Conservation (phyloP, 2,888 invertebrate genomes). For the Polymixis lichenea region DNA sequence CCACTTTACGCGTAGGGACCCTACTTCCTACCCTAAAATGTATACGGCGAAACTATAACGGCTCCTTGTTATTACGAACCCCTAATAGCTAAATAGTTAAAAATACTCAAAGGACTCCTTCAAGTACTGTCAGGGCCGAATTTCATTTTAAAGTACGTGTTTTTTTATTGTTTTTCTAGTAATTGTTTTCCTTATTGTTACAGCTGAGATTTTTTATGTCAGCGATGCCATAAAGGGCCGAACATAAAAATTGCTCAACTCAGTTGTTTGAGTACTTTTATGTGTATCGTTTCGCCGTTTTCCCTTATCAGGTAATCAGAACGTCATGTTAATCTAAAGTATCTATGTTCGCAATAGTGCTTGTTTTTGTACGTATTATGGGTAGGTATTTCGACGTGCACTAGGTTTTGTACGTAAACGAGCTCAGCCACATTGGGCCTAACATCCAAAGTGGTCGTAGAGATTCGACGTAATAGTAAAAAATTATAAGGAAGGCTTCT, state of each 20-base stretch:
- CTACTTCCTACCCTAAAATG: too few species aligned
- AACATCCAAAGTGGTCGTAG: too few species aligned
- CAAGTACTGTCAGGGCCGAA: background rate
- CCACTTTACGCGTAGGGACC: too few species aligned
- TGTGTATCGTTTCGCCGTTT: conserved; percentile 4
- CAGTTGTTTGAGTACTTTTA: conserved; percentile 6
- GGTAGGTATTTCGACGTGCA: background rate
- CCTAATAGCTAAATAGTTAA: too few species aligned
- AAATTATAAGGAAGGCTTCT: too few species aligned
- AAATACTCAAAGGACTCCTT: background rate
- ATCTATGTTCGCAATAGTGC: background rate
- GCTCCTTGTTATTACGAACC: too few species aligned
- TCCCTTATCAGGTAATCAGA: conserved; percentile 38
- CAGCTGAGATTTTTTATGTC: conserved; percentile 26
- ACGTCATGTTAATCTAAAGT: conserved; percentile 40
- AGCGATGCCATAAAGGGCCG: background rate
- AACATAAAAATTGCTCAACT: conserved; percentile 14
- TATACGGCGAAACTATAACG: too few species aligned
- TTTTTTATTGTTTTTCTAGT: background rate
- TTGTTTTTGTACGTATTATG: background rate
- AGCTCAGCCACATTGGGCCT: too few species aligned
- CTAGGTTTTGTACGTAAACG: background rate
- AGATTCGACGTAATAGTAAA: too few species aligned
- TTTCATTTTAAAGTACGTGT: background rate
- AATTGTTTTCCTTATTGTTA: conserved; percentile 26